Evolutionary conservation across 2,113 vertebrate species (phyloP).

Genomic region (Tylochromis polylepis): DNA sequence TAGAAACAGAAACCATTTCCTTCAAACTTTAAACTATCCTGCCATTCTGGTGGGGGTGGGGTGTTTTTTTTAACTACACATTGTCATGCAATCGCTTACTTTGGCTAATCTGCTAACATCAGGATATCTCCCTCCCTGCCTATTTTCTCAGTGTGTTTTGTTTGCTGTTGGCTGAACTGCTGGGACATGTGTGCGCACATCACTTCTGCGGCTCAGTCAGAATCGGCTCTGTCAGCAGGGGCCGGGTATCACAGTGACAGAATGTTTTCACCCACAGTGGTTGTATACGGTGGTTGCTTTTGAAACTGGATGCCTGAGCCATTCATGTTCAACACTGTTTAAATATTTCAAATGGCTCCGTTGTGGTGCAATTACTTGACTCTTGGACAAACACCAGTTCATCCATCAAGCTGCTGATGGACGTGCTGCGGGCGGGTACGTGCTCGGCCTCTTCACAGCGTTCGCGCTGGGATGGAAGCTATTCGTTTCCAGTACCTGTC

Average conservation of each 20-base stretch:
- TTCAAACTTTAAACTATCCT: neutral
- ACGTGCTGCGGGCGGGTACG: neutral
- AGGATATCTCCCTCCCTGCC: neutral
- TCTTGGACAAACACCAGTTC: constrained; percentile 62
- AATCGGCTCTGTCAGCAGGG: constrained; percentile 17
- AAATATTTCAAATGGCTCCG: constrained; percentile 75
- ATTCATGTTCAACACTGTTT: constrained; percentile 61
- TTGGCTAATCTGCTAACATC: neutral
- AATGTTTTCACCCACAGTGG: constrained; percentile 25
- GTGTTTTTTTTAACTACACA: neutral
- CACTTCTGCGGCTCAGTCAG: neutral
- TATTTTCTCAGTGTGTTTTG: neutral
- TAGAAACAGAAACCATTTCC: neutral
- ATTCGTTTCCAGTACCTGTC: neutral
- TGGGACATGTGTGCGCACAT: neutral
- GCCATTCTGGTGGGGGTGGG: neutral
- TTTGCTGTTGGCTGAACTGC: constrained; percentile 3
- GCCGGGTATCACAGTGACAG: constrained; percentile 6
- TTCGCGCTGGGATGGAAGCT: neutral
- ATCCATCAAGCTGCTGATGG: constrained; percentile 45
- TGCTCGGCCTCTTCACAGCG: neutral
- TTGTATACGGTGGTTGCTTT: constrained; percentile 40
- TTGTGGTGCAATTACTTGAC: constrained; percentile 68
- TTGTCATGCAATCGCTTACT: neutral
- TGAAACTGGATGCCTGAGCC: constrained; percentile 63